Percentiles rank a stretch among this genome's conserved stretches.
These are phyloP conservation scores for Xanthorhoe spadicearia DNA, from an alignment of 2,888 invertebrate species.

Conservation along the genomic window DNA sequence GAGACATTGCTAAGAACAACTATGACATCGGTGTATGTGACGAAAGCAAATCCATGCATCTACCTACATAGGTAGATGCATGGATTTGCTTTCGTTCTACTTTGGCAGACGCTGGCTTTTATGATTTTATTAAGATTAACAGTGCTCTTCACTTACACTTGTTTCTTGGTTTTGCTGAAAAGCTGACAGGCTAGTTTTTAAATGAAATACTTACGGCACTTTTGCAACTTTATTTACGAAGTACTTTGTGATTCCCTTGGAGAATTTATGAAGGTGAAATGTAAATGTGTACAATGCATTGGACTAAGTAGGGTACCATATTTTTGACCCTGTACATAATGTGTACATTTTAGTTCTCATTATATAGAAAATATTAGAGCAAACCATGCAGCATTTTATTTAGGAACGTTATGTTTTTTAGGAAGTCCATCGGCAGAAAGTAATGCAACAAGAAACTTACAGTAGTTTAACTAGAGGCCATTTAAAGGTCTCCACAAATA, in stretches of 20 bases:
- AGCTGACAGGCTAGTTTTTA: slow-evolving; percentile 10
- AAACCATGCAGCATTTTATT: no score
- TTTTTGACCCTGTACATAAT: background rate
- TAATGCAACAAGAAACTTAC: no score
- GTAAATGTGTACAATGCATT: background rate
- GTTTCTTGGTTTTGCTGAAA: slow-evolving; percentile 18
- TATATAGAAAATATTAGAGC: background rate
- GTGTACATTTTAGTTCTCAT: no score
- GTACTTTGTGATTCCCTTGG: background rate
- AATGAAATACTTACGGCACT: slow-evolving; percentile 19
- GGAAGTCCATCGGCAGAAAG: no score
- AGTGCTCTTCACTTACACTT: slow-evolving; percentile 26
- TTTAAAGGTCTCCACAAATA: no score
- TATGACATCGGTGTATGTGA: background rate
- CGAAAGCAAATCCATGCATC: no score
- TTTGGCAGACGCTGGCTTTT: slow-evolving; percentile 3
- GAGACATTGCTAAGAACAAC: background rate
- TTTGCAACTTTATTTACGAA: slow-evolving; percentile 2
- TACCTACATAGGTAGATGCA: no score
- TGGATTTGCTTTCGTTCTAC: background rate
- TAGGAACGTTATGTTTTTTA: no score
- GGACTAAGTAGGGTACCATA: background rate
- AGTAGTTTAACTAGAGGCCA: no score
- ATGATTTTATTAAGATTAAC: slow-evolving; percentile 37
- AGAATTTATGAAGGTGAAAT: background rate